Base-by-base conservation (phyloP, 2,113 vertebrate genomes). In the Macquaria ambigua region DNA sequence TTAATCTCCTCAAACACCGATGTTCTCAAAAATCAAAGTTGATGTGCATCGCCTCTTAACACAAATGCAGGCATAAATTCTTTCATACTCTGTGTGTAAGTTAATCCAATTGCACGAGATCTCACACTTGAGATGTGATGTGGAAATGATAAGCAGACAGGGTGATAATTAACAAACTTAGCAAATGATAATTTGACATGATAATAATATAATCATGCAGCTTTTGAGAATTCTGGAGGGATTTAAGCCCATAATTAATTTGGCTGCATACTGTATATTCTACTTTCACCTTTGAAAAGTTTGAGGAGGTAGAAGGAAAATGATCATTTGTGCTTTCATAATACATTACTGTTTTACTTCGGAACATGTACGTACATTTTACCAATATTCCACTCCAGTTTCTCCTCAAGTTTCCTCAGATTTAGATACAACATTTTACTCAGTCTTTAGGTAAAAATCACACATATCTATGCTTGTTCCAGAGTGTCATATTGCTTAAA, bases 131-230 rank as follows among this genome's bases (percentile, higher is more conserved):
- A 80, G 77, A 84, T 78, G 59, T 84, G 81, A 79, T 56, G 82
- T 23, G 67, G 59, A 76, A 82, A 73, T 70, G 77, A 88, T 87
- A 59, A 61, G 55, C 52, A 14, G 48, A 87, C 70, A 90, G 63
- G 87, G 86, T 90, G 89, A 91, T 92, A 93, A 94, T 92, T 91
- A 92, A 92, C 71, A 77, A 72, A 86, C 52, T 89, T 79, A 72
- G 72, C 66, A 83, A 91, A 92, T 82, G 56, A 84, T 92, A 85
- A 88, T 91, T 89, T 91, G 78, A 86, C 82, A 72, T 73, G 77
- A 83, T 89, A 90, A 88, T 88, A 77, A 87, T 77, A 75, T 83
- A 74, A 88, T 87, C 78, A 81, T 63, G 81, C 69, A 71, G 71
- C 81, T 87, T 87, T 90, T 74, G 74, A 81, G 46, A 82, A 88